These are phyloP conservation scores for Meloidogyne floridensis DNA, from an alignment of 1,140 invertebrate genomes.

Conservation along the genomic window DNA sequence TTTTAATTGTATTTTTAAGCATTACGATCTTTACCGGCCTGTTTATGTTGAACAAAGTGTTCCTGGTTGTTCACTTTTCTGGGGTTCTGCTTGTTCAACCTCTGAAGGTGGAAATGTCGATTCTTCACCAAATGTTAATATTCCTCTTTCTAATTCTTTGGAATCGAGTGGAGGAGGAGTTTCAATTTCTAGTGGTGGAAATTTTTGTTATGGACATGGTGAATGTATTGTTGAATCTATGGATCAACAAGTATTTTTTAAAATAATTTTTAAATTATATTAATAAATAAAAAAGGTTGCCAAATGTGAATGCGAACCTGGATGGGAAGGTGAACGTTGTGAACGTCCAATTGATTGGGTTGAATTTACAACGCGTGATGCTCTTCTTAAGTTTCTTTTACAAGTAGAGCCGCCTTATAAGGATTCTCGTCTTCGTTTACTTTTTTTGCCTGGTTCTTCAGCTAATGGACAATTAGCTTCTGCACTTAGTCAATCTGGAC, in stretches of 20 bases:
- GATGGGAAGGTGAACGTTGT: conserved; percentile 55
- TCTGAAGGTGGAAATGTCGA: neutral
- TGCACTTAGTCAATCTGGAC: neutral
- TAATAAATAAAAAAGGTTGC: conserved; percentile 28
- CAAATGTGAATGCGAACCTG: conserved; percentile 61
- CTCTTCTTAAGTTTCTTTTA: conserved; percentile 46
- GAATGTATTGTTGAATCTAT: conserved; percentile 59
- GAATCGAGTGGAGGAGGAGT: neutral
- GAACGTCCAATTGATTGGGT: conserved; percentile 56
- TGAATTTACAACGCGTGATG: conserved; percentile 51
- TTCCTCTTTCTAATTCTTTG: neutral
- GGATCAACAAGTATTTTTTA: conserved; percentile 11
- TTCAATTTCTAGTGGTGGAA: neutral
- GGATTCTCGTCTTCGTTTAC: conserved; percentile 25
- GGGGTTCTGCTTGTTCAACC: conserved; percentile 52
- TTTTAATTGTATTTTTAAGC: conserved; percentile 45
- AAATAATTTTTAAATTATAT: neutral
- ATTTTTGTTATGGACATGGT: conserved; percentile 44
- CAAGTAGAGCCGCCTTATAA: conserved; percentile 29
- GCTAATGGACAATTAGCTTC: conserved; percentile 30
- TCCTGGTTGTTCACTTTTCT: conserved; percentile 48
- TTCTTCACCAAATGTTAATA: neutral
- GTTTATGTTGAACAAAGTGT: conserved; percentile 46
- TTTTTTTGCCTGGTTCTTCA: conserved; percentile 32
- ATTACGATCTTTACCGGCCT: conserved; percentile 59